phyloP scores from a whole-genome alignment of 2,888 invertebrate genomes.

The Pilophorus perplexus region DNA sequence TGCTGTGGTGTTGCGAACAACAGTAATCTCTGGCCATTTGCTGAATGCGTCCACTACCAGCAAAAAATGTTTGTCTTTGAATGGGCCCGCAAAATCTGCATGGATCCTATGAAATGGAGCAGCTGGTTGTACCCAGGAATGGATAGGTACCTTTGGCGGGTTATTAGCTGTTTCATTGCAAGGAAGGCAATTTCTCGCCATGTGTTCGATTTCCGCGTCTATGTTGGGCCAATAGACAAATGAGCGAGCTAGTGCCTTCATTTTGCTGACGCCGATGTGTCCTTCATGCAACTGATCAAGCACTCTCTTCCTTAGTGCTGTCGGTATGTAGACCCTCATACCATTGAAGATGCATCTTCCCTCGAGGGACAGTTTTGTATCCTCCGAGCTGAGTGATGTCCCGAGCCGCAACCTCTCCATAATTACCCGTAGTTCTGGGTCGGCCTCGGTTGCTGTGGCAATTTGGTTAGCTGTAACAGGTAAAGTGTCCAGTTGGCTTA shows the following conservation, averaged over 20 bases:
- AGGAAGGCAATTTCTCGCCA: background rate
- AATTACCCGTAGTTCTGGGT: background rate
- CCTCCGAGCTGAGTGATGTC: background rate
- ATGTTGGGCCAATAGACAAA: slow-evolving; percentile 12
- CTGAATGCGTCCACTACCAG: slow-evolving; percentile 8
- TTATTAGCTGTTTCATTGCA: background rate
- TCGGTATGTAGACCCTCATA: background rate
- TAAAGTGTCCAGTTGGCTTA: background rate
- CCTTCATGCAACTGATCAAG: slow-evolving; percentile 5
- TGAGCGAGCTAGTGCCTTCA: slow-evolving; percentile 18
- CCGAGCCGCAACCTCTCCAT: background rate
- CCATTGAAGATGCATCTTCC: slow-evolving; percentile 17
- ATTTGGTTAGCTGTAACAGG: background rate
- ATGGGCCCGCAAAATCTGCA: slow-evolving; percentile 24
- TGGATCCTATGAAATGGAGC: slow-evolving; percentile 17
- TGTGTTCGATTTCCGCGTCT: slow-evolving; percentile 17
- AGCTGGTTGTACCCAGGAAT: slow-evolving; percentile 2
- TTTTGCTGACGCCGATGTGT: background rate
- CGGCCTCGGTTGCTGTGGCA: background rate
- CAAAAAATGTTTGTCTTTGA: background rate
- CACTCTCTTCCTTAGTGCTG: background rate
- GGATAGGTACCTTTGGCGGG: background rate
- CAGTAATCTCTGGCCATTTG: slow-evolving; percentile 17
- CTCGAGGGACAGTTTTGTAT: background rate
- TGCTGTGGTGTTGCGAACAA: background rate